Percentiles rank a stretch among this genome's conserved stretches.
Evolutionary conservation across 35 echinoderm and acorn worm genomes (phyloP).

Genomic region (Eucidaris tribuloides): DNA sequence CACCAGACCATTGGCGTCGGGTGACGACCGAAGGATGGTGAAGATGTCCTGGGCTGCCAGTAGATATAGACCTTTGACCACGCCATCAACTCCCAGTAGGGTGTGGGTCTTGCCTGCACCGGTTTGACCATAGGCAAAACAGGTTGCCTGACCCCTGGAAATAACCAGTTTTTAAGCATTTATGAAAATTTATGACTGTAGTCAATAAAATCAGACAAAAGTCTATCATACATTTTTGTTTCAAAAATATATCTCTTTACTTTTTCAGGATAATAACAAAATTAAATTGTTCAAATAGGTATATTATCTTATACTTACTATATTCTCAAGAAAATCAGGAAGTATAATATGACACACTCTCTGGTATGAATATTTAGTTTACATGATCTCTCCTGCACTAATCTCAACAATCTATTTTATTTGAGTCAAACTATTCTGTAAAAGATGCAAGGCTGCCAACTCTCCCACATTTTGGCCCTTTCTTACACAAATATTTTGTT

Average conservation of each 20-base stretch:
- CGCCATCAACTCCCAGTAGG: conserved; percentile 66
- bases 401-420: too few relatives aligned
- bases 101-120: conserved; percentile 96
- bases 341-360: too few relatives aligned
- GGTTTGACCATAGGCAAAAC: conserved; percentile 97
- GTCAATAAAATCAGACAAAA: not conserved
- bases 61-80: conserved; percentile 75
- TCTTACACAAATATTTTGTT: too few relatives aligned
- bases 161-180: too few relatives aligned
- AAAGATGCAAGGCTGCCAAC: too few relatives aligned
- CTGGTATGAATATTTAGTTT: too few relatives aligned
- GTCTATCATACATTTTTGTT: not conserved
- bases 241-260: not conserved
- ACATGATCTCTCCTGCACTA: too few relatives aligned
- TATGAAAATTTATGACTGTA: too few relatives aligned
- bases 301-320: too few relatives aligned
- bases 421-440: too few relatives aligned
- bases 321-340: too few relatives aligned
- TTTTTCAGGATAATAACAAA: not conserved
- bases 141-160: conserved; percentile 86
- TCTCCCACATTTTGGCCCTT: too few relatives aligned
- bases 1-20: conserved; percentile 18
- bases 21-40: not conserved
- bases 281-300: not conserved
- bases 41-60: conserved; percentile 92